Evolutionary conservation across 2,797 vertebrate genomes (phyloP), one percentile per base, ranked within the genome.

Genomic region (Lutjanus campechanus): DNA sequence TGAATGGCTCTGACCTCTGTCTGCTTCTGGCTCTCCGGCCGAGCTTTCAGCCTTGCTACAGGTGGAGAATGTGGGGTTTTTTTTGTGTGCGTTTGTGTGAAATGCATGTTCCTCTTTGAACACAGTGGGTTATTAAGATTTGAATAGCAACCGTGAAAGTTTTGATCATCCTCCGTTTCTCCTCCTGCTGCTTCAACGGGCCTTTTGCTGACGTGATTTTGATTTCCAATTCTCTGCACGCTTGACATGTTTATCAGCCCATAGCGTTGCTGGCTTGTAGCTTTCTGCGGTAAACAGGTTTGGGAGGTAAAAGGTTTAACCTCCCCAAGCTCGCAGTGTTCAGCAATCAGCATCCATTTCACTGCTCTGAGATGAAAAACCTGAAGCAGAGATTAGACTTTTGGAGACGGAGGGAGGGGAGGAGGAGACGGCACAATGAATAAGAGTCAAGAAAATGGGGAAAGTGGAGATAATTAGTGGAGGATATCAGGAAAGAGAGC

Each of bases 1-100:
- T 67, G 80, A 93, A 90, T 76, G 85, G 73, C 85, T 86, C 67
- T 84, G 89, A 89, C 88, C 91, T 88, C 79, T 72, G 76, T 50
- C n/a, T 76, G 64, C 69, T 76, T 79, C 67, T 43, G 50, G 51
- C 53, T 68, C 63, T 60, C 49, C 55, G 61, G 41, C 68, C 13
- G 19, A 70, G 64, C 55, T 68, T 6, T 55, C 56, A 54, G 54
- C 36, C 10, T 60, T 60, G 63, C 85, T 71, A 2, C 69, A 70
- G 72, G 84, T 80, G 61, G 41, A 36, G 15, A 25, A 49, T 53
- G n/a, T 20, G 3, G n/a, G n/a, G 44, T 46, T 41, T 29, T 44
- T 46, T 22, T 64, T 43, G 8, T 22, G 1, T 68, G 3, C 25
- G 5, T 69, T 19, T 36, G n/a, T 56, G 69, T 51, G 17, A 17